Evolutionary conservation across 2,888 invertebrate species (phyloP).

Genomic region (Heliconius aoede): DNA sequence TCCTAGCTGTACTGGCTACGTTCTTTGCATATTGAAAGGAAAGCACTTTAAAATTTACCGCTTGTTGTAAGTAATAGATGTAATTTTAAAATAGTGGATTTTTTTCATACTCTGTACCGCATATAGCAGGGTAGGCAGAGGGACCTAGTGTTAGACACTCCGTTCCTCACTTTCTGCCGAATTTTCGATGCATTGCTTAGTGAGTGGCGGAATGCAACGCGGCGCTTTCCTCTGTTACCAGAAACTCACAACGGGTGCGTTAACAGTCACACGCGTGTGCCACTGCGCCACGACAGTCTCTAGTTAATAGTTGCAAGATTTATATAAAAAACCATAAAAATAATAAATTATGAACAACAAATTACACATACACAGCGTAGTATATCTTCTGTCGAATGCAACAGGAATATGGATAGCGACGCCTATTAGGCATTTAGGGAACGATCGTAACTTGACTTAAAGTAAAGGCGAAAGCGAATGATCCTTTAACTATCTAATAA

Average conservation of each 20-base stretch:
- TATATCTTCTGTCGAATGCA: slow-evolving; percentile 39
- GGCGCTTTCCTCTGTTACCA: too few relatives aligned
- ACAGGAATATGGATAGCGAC: slow-evolving; percentile 41
- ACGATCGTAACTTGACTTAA: slow-evolving; percentile 12
- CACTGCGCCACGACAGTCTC: too few relatives aligned
- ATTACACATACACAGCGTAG: slow-evolving; percentile 31
- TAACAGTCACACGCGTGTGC: too few relatives aligned
- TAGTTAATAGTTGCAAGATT: too few relatives aligned
- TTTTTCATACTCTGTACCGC: too few relatives aligned
- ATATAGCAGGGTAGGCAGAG: too few relatives aligned
- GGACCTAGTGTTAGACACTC: too few relatives aligned
- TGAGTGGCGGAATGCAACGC: too few relatives aligned
- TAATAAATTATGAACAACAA: slow-evolving; percentile 13
- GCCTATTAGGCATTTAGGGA: slow-evolving; percentile 46
- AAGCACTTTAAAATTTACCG: neutral
- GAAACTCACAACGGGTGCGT: too few relatives aligned
- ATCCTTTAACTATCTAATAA: neutral
- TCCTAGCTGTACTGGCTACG: slow-evolving; percentile 2
- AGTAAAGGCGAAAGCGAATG: slow-evolving; percentile 27
- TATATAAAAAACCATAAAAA: neutral
- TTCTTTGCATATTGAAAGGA: slow-evolving; percentile 8
- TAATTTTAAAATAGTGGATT: neutral
- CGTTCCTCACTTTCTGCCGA: too few relatives aligned
- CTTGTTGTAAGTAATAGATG: too few relatives aligned
- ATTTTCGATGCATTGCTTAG: too few relatives aligned